Conservation (phyloP, 2,113 vertebrate species). For the Pagrus major region DNA sequence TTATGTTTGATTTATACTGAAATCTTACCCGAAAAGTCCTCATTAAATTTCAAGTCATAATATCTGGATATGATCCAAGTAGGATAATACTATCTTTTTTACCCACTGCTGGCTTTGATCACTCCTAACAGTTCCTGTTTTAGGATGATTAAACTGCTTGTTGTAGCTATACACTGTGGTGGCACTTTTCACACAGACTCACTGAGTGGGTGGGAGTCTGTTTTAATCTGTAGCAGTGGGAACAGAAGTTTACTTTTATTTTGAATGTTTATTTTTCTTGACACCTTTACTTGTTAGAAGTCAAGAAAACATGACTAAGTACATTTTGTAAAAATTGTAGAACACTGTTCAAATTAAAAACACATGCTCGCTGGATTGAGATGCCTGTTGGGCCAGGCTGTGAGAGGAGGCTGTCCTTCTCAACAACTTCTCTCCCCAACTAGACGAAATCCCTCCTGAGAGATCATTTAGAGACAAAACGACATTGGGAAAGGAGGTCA, state of each 20-base stretch:
- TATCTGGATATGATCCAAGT: constrained; percentile 51
- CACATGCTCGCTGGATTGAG: not conserved
- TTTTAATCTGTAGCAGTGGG: constrained; percentile 13
- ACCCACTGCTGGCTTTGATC: constrained; percentile 21
- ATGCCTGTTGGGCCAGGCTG: not conserved
- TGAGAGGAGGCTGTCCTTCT: not conserved
- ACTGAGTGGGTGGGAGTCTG: constrained; percentile 9
- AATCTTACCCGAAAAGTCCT: constrained; percentile 6
- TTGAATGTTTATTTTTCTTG: constrained; percentile 2
- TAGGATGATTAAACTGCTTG: constrained; percentile 19
- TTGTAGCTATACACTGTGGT: not conserved
- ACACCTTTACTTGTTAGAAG: constrained; percentile 24
- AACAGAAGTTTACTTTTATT: constrained; percentile 12
- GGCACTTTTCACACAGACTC: not conserved
- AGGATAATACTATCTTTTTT: constrained; percentile 1
- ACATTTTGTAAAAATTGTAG: not conserved
- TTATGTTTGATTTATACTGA: constrained; percentile 31
- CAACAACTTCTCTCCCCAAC: not conserved
- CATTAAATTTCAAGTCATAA: constrained; percentile 35
- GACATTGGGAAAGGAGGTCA: not conserved
- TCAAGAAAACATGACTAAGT: constrained; percentile 1
- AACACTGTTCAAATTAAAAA: constrained; percentile 2
- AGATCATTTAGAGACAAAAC: not conserved
- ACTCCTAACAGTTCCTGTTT: constrained; percentile 5
- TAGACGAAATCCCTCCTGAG: not conserved